Evolutionary conservation across 2,113 vertebrate genomes (phyloP).

Genomic region (Benitochromis conjunctus): DNA sequence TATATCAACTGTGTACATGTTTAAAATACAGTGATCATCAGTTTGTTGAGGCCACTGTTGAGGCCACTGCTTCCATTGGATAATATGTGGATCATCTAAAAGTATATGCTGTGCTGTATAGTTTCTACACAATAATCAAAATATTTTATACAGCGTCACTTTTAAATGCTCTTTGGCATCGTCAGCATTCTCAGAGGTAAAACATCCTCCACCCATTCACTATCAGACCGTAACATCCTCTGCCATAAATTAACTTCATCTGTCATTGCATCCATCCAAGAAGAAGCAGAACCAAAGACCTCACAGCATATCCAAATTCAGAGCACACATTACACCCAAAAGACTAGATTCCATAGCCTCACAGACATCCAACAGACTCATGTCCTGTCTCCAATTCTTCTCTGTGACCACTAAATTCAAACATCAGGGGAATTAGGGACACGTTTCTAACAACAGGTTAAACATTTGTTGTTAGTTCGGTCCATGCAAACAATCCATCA

Average conservation of each 20-base stretch:
- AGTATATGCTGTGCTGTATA: not conserved
- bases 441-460: too few species aligned
- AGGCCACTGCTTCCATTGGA: not conserved
- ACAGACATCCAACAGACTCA: too few species aligned
- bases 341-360: too few species aligned
- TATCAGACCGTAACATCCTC: constrained; percentile 81
- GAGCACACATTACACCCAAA: not conserved
- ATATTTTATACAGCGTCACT: constrained; percentile 55
- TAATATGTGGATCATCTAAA: not conserved
- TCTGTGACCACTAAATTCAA: too few species aligned
- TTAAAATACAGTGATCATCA: not conserved
- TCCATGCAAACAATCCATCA: too few species aligned
- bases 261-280: constrained; percentile 92
- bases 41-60: not conserved
- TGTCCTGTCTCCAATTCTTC: too few species aligned
- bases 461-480: too few species aligned
- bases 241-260: constrained; percentile 85
- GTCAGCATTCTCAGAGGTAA: constrained; percentile 87
- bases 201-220: constrained; percentile 86
- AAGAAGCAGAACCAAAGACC: too few species aligned
- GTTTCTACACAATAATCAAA: not conserved
- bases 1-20: not conserved
- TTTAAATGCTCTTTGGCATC: constrained; percentile 77
- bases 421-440: too few species aligned
- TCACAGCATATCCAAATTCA: not conserved